A percentile compares a stretch with the other conserved stretches of the same genome.
These are phyloP conservation scores for Ophioderma brevispina DNA, from an alignment of 35 echinoderm and acorn worm genomes.

Conservation along the genomic window DNA sequence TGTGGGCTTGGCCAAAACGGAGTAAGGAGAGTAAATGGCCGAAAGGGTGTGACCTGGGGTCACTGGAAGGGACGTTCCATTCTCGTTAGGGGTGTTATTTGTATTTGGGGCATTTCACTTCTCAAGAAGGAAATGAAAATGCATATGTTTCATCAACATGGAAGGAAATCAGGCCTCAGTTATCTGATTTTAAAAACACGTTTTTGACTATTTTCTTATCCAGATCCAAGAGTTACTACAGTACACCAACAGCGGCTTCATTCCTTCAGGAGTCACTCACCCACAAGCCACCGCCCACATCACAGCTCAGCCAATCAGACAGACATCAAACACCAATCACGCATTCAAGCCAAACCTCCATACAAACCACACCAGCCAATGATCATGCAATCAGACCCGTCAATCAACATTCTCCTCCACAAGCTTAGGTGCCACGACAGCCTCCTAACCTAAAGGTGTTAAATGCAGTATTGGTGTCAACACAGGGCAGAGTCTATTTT, in stretches of 20 bases:
- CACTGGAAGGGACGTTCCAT: no score
- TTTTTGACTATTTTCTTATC: no score
- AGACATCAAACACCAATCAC: not conserved
- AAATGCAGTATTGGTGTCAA: slow-evolving; percentile 67
- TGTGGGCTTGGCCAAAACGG: no score
- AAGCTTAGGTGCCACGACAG: not conserved
- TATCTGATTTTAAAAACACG: no score
- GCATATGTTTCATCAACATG: no score
- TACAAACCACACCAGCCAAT: not conserved
- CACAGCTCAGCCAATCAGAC: not conserved
- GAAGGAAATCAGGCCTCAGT: no score
- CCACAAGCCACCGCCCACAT: slow-evolving; percentile 70
- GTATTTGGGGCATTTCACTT: no score
- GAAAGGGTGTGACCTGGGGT: no score
- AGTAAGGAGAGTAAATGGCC: no score
- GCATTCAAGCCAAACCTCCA: not conserved
- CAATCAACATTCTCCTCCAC: not conserved
- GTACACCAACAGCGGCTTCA: slow-evolving; percentile 28
- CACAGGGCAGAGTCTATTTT: slow-evolving; percentile 88
- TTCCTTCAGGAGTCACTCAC: slow-evolving; percentile 50
- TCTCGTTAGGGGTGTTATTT: no score
- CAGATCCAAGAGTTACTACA: slow-evolving; percentile 82
- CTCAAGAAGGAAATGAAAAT: no score
- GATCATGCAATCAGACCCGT: not conserved
- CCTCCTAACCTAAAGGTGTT: not conserved